A percentile compares a stretch with the other conserved stretches of the same genome.
Conservation (phyloP, 2,113 vertebrate species). For the Dromiciops gliroides region DNA sequence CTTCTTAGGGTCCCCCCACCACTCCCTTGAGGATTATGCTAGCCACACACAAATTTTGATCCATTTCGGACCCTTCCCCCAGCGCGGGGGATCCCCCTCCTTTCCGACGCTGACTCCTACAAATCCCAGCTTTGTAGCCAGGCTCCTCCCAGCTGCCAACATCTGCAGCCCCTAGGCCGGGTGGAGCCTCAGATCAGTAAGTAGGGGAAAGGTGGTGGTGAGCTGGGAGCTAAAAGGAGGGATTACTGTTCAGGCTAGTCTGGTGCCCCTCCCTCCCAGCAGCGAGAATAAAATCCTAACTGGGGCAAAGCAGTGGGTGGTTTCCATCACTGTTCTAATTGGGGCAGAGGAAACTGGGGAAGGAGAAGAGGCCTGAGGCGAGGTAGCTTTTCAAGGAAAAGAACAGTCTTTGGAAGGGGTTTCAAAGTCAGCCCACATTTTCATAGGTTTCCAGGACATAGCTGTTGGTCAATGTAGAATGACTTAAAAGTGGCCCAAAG, state of each 20-base stretch:
- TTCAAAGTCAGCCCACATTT: not conserved
- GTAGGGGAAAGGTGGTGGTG: constrained; percentile 48
- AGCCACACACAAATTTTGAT: not conserved
- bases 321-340: constrained; percentile 63
- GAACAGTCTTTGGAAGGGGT: not conserved
- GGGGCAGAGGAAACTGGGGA: constrained; percentile 47
- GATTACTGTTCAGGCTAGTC: not conserved
- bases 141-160: not conserved
- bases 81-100: not conserved
- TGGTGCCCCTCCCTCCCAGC: constrained; percentile 40
- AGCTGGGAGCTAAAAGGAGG: constrained; percentile 22
- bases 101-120: not conserved
- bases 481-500: not conserved
- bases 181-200: constrained; percentile 5
- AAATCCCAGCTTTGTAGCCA: not conserved
- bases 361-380: not conserved
- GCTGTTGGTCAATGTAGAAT: not conserved
- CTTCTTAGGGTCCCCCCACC: not conserved
- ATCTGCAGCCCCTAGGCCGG: not conserved
- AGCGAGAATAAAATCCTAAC: constrained; percentile 22
- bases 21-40: not conserved
- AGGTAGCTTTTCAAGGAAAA: constrained; percentile 10
- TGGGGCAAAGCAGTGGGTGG: constrained; percentile 31
- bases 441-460: not conserved
- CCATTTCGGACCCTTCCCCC: not conserved